These are phyloP conservation scores for Anolis apletophallus DNA, from an alignment of 2,797 vertebrate species.

Conservation along the genomic window DNA sequence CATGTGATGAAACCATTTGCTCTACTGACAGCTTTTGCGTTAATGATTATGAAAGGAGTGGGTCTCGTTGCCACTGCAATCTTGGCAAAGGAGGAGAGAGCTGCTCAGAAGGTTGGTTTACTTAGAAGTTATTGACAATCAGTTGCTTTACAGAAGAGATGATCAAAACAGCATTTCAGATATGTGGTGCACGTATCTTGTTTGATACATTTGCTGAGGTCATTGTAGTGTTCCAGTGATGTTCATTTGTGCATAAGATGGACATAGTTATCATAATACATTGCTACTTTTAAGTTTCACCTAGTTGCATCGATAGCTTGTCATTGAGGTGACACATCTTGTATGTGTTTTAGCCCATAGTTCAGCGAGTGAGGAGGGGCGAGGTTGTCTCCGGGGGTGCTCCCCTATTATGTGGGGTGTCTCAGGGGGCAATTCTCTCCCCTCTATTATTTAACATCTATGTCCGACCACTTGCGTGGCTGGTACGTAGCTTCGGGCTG, in stretches of 20 bases:
- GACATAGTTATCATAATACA: too few species aligned
- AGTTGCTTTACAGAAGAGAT: background rate
- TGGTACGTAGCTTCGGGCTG: too few species aligned
- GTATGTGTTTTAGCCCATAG: too few species aligned
- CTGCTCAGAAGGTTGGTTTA: slow-evolving; percentile 84
- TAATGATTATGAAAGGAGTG: slow-evolving; percentile 85
- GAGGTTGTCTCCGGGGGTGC: too few species aligned
- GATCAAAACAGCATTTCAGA: background rate
- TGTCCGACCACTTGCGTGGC: too few species aligned
- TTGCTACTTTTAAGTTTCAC: background rate
- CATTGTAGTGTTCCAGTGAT: background rate
- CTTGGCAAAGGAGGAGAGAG: slow-evolving; percentile 87
- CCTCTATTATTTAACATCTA: too few species aligned
- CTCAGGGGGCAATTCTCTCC: too few species aligned
- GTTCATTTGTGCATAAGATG: background rate
- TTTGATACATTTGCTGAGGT: background rate
- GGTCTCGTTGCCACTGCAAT: slow-evolving; percentile 92
- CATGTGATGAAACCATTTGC: slow-evolving; percentile 89
- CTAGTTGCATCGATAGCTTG: background rate
- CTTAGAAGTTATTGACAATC: background rate
- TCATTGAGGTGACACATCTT: too few species aligned
- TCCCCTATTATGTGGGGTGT: too few species aligned
- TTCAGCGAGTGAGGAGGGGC: too few species aligned
- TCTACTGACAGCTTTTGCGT: slow-evolving; percentile 92
- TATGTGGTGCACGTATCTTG: slow-evolving; percentile 16